Evolutionary conservation across 2,113 vertebrate species (phyloP).

Genomic region (Megaceryle maxima): DNA sequence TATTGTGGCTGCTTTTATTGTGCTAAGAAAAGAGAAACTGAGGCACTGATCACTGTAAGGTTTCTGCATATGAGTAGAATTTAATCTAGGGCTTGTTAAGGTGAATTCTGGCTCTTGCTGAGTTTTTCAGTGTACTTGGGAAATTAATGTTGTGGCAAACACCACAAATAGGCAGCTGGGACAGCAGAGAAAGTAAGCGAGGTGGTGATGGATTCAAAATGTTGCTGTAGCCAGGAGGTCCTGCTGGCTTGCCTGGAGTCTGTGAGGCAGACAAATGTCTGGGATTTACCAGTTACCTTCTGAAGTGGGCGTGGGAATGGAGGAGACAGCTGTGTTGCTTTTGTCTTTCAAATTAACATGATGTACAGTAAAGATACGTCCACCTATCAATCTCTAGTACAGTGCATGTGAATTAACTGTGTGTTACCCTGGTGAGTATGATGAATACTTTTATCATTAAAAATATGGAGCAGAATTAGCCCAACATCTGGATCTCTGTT

Average conservation of each 20-base stretch:
- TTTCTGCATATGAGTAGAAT: not conserved
- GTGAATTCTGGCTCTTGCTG: not conserved
- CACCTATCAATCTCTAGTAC: not conserved
- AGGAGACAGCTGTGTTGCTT: not conserved
- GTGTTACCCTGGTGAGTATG: not conserved
- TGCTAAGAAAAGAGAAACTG: not conserved
- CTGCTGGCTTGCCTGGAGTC: not conserved
- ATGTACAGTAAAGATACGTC: not conserved
- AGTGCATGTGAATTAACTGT: not conserved
- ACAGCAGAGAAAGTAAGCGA: not conserved
- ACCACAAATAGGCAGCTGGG: not conserved
- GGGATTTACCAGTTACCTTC: not conserved
- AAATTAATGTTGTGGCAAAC: not conserved
- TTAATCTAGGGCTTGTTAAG: not conserved
- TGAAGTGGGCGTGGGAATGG: not conserved
- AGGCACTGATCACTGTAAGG: accelerated
- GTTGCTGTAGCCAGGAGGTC: not conserved
- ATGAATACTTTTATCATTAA: not conserved
- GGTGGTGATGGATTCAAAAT: not conserved
- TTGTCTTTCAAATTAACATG: not conserved
- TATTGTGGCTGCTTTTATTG: not conserved
- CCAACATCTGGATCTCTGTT: not conserved
- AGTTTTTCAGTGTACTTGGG: not conserved
- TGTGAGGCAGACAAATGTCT: not conserved
- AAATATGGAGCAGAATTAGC: not conserved